Evolutionary conservation across 2,797 vertebrate genomes (phyloP).

Genomic region (Siniperca undulata): DNA sequence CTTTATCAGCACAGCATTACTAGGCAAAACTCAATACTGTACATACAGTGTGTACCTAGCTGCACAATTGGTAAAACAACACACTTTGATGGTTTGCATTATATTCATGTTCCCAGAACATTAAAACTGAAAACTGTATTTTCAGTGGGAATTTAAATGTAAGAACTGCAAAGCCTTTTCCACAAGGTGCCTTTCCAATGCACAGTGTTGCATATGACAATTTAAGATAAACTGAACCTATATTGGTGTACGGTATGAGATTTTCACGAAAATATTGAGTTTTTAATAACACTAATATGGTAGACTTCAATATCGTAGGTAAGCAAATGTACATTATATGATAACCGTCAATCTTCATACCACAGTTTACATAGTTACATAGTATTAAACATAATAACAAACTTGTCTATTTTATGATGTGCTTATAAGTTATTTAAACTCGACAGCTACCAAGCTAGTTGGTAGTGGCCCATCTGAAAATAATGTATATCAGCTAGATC

Average conservation of each 20-base stretch:
- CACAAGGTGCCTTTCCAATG: not conserved
- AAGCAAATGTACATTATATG: too few species aligned
- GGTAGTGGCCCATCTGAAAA: not conserved
- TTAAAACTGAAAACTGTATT: not conserved
- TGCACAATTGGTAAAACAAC: not conserved
- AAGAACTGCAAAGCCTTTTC: not conserved
- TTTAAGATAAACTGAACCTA: not conserved
- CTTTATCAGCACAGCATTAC: conserved; percentile 81
- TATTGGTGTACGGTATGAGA: not conserved
- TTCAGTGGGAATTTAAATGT: not conserved
- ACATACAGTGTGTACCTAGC: not conserved
- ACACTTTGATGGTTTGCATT: not conserved
- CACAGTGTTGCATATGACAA: not conserved
- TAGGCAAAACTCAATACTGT: conserved; percentile 67
- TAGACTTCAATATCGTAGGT: too few species aligned
- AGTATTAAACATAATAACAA: not conserved
- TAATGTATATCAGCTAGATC: not conserved
- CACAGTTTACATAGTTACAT: too few species aligned
- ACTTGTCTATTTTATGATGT: not conserved
- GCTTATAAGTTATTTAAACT: not conserved
- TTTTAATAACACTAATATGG: too few species aligned
- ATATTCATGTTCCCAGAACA: not conserved
- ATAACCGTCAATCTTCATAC: too few species aligned
- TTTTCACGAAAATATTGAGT: too few species aligned
- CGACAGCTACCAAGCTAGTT: not conserved